Evolutionary conservation across 2,113 vertebrate genomes (phyloP).

Genomic region (Paradoxurus hermaphroditus): DNA sequence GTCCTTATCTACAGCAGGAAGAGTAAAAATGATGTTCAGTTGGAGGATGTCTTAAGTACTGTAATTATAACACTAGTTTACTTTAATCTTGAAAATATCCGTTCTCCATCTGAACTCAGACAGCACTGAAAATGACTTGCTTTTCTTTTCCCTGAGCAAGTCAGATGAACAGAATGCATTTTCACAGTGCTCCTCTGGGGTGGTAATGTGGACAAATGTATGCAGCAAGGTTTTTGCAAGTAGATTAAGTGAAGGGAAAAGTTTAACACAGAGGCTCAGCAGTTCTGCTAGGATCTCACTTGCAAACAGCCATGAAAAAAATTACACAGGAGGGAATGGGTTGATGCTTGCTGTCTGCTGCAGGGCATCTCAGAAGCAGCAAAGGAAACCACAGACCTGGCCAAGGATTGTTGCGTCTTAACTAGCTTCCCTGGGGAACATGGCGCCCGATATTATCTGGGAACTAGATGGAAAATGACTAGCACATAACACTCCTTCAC

Average conservation of each 20-base stretch:
- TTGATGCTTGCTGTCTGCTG: conserved; percentile 19
- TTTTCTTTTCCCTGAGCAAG: not conserved
- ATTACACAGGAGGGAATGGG: not conserved
- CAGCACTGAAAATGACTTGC: not conserved
- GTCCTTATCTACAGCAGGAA: not conserved
- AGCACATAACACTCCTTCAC: conserved; percentile 20
- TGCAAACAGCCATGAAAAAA: conserved; percentile 23
- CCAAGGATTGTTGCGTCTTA: conserved; percentile 40
- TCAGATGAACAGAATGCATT: not conserved
- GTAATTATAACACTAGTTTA: conserved; percentile 33
- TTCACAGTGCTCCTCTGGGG: not conserved
- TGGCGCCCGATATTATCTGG: not conserved
- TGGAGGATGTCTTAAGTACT: not conserved
- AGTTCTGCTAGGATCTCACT: conserved; percentile 60
- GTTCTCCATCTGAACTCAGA: not conserved
- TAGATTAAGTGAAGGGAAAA: conserved; percentile 48
- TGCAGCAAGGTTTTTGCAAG: conserved; percentile 33
- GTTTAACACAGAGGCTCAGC: conserved; percentile 44
- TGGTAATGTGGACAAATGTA: conserved; percentile 18
- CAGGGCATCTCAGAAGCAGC: conserved; percentile 8
- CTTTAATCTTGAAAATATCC: conserved; percentile 46
- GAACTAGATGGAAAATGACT: conserved; percentile 36
- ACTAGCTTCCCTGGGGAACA: conserved; percentile 39
- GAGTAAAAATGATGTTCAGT: not conserved
- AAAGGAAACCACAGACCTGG: conserved; percentile 5